Conservation (phyloP, 1,140 invertebrate species). For the Stegodyphus mimosarum region DNA sequence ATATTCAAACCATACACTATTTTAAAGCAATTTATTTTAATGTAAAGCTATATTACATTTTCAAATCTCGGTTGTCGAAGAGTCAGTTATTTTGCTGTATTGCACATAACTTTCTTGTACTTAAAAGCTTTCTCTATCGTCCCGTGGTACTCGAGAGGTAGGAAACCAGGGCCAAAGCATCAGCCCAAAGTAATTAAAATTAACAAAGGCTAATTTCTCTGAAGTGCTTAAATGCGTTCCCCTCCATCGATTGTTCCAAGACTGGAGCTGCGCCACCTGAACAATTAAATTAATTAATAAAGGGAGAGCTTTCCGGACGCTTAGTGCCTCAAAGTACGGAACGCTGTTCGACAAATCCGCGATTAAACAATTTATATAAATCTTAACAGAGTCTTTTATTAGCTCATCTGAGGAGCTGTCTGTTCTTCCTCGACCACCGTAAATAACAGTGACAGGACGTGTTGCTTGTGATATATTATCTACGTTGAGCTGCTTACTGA, state of each 20-base stretch:
- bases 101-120: no score
- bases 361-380: neutral
- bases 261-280: neutral
- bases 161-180: neutral
- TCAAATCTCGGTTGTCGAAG: no score
- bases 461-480: neutral
- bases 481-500: no score
- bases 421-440: neutral
- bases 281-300: slow-evolving; percentile 1
- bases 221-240: neutral
- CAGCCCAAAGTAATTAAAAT: neutral
- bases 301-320: neutral
- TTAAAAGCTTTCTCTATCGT: no score
- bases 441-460: neutral
- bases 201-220: neutral
- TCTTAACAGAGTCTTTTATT: neutral
- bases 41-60: no score
- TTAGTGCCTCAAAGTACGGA: neutral
- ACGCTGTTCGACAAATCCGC: neutral
- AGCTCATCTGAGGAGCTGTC: neutral
- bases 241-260: neutral
- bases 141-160: no score
- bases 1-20: no score
- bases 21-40: no score
- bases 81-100: no score